A percentile compares a stretch with the other conserved stretches of the same genome.
These are phyloP conservation scores for Drosophila ironensis DNA, from an alignment of 1,140 invertebrate species.

Conservation along the genomic window DNA sequence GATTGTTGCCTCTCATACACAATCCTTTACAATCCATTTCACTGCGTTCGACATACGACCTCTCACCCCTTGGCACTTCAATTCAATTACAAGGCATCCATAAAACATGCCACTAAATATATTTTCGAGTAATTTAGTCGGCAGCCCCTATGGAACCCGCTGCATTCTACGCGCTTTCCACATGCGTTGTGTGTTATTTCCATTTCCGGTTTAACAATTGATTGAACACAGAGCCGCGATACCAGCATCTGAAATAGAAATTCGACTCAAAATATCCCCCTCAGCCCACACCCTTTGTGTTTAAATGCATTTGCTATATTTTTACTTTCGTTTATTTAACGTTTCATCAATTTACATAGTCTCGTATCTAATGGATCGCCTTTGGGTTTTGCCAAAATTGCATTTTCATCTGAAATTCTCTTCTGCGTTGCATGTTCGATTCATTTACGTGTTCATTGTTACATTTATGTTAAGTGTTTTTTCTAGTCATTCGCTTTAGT, in stretches of 20 bases:
- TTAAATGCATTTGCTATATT: constrained; percentile 37
- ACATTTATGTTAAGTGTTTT: constrained; percentile 21
- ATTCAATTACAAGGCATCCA: constrained; percentile 45
- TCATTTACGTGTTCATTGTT: constrained; percentile 42
- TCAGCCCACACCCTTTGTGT: too few relatives aligned
- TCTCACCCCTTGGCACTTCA: constrained; percentile 41
- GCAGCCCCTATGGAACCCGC: constrained; percentile 47
- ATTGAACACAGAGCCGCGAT: constrained; percentile 11
- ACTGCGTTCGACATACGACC: neutral
- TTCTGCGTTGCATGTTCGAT: constrained; percentile 36
- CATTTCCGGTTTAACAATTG: constrained; percentile 65
- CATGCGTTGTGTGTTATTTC: constrained; percentile 33
- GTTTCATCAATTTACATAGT: constrained; percentile 66
- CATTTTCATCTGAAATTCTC: constrained; percentile 30
- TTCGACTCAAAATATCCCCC: constrained; percentile 1
- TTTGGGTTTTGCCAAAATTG: constrained; percentile 34
- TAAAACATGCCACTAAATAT: constrained; percentile 28
- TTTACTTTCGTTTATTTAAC: constrained; percentile 61
- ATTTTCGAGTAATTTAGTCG: constrained; percentile 36
- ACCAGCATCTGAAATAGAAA: neutral
- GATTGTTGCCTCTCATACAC: neutral
- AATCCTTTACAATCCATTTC: neutral
- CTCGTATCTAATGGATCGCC: constrained; percentile 55
- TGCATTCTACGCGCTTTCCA: constrained; percentile 50
- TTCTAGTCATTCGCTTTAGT: constrained; percentile 63